Conservation (phyloP, 2,113 vertebrate species). For the Alces alces region DNA sequence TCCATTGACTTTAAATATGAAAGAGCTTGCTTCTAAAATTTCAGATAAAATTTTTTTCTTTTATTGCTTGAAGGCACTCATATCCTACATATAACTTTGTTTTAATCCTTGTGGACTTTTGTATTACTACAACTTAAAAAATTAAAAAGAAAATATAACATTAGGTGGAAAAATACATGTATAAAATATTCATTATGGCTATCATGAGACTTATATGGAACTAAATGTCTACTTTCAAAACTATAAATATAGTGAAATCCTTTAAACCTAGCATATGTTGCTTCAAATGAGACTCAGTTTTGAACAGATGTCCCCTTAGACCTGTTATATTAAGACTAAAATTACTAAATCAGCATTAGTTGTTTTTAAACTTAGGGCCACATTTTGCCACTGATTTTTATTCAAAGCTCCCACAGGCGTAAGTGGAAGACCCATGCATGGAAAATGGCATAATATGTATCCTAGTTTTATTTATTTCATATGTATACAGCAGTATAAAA, state of each 20-base stretch:
- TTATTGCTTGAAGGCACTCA: conserved; percentile 5
- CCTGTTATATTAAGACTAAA: conserved; percentile 46
- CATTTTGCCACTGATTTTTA: conserved; percentile 53
- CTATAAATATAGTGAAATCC: conserved; percentile 32
- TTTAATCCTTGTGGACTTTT: neutral
- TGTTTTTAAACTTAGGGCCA: conserved; percentile 55
- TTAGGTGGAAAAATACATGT: neutral
- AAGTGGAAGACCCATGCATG: conserved; percentile 69
- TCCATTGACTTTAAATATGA: neutral
- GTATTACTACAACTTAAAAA: neutral
- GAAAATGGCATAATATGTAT: conserved; percentile 64
- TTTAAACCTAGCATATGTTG: conserved; percentile 38
- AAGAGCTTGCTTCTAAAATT: neutral
- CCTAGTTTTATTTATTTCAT: conserved; percentile 76
- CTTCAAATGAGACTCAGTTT: conserved; percentile 30
- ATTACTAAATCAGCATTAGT: conserved; percentile 41
- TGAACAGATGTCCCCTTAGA: conserved; percentile 42
- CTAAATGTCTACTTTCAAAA: conserved; percentile 11
- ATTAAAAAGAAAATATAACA: conserved; percentile 6
- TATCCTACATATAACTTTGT: neutral
- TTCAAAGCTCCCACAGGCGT: conserved; percentile 51
- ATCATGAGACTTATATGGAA: neutral
- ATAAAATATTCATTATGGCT: neutral
- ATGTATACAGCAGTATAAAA: conserved; percentile 77
- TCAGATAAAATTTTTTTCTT: neutral